Evolutionary conservation across 2,113 vertebrate species (phyloP).

Genomic region (Phylloscopus trochiloides): DNA sequence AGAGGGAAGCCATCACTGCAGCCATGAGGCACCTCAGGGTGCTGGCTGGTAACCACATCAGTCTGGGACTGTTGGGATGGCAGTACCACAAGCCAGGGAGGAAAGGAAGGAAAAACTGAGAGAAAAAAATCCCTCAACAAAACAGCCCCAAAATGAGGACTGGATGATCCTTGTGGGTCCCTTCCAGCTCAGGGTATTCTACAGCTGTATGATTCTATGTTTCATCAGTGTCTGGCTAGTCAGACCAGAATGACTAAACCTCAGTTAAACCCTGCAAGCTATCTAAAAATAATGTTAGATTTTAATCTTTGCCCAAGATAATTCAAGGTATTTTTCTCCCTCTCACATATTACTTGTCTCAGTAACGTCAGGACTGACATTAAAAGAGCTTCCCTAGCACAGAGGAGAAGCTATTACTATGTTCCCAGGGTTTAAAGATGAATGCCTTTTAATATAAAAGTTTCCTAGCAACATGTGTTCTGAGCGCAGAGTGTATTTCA

Average conservation of each 20-base stretch:
- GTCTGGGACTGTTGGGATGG: not conserved
- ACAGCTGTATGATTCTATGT: not conserved
- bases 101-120: not conserved
- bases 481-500: not conserved
- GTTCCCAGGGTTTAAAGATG: constrained; percentile 17
- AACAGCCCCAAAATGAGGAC: not conserved
- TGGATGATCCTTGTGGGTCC: not conserved
- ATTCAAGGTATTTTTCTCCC: constrained; percentile 4
- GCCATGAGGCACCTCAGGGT: not conserved
- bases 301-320: not conserved
- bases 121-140: not conserved
- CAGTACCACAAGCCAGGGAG: not conserved
- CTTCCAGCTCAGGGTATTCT: not conserved
- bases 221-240: not conserved
- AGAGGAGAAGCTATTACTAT: not conserved
- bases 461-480: constrained; percentile 52
- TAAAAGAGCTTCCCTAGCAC: not conserved
- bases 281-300: not conserved
- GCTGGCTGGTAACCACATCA: not conserved
- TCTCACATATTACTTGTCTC: not conserved
- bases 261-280: not conserved
- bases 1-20: not conserved
- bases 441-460: constrained; percentile 48
- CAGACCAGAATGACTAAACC: not conserved
- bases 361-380: not conserved